Evolutionary conservation across 2,797 vertebrate genomes (phyloP), one percentile per base, ranked within the genome.

Genomic region (Rhynchonycteris naso): DNA sequence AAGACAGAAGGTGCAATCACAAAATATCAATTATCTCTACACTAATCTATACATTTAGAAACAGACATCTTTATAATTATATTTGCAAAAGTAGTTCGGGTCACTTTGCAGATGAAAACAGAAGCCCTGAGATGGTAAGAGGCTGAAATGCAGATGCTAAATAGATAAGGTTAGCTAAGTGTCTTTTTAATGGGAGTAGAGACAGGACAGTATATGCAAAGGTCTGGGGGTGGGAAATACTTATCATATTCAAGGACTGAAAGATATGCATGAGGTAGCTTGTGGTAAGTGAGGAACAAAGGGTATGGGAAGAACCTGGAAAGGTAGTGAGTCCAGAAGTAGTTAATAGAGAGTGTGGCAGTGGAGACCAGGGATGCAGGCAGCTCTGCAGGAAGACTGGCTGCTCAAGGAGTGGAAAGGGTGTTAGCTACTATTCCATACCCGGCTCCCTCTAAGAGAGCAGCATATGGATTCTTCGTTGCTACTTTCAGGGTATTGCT

Each of bases 41-140:
- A 47, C n/a, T 65, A 79, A 63, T 52, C 52, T 90, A 65, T 28
- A 80, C 19, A 28, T 68, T 95, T 80, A 69, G 78, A 72, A 88
- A 84, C 7, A 68, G n/a, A 87, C 16, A 59, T 47, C n/a, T 95
- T 81, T 92, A 56, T 92, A 56, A 72, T 78, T 63, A 38, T 24
- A 66, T 33, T 82, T 50, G 69, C 75, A 90, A 59, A 90, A 58
- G 50, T 35, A 78, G 22, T n/a, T 59, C 68, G 71, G 65, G 63
- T 89, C 19, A 72, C 61, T 74, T 72, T 35, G 26, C 30, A 85
- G 5, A 19, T 30, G 33, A 76, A 89, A 88, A 65, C 68, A 71
- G 54, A 85, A 85, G 59, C 15, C 65, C n/a, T 24, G 52, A 79
- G 68, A 19, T 14, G 65, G 15, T 52, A 47, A 80, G 33, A 79